phyloP scores from a whole-genome alignment of 2,888 invertebrate species.

The Sepioteuthis lessoniana region DNA sequence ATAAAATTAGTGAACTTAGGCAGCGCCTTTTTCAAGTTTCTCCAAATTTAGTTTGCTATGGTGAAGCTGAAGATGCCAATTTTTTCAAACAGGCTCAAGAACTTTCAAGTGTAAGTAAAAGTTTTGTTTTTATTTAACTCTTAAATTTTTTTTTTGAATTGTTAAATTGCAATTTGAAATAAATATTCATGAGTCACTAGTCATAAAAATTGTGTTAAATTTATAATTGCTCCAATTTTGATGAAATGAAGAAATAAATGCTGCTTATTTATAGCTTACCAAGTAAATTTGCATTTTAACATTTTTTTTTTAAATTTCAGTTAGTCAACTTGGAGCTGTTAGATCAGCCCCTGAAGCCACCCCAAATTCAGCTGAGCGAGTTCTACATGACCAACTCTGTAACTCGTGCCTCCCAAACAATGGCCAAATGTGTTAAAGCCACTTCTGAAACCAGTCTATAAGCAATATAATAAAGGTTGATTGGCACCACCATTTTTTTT shows the following conservation, averaged over 20 bases:
- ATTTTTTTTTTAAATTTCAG: conserved; percentile 71
- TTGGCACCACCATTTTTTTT: neutral
- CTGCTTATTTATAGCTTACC: no score
- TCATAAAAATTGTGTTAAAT: no score
- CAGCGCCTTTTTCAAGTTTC: conserved; percentile 87
- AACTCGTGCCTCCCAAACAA: conserved; percentile 95
- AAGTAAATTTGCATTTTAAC: neutral
- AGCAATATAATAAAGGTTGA: neutral
- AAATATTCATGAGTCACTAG: no score
- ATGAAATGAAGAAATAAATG: no score
- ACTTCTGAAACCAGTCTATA: conserved; percentile 77
- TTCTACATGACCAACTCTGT: conserved; percentile 95
- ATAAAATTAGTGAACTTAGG: conserved; percentile 87
- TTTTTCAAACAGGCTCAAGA: conserved; percentile 88
- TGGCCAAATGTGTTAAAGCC: conserved; percentile 98
- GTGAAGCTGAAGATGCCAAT: conserved; percentile 87
- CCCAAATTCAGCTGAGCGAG: conserved; percentile 82
- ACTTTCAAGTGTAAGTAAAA: conserved; percentile 78
- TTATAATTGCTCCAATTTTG: no score
- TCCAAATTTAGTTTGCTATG: conserved; percentile 90
- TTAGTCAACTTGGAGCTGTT: conserved; percentile 71
- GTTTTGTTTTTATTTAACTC: neutral
- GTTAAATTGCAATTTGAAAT: no score
- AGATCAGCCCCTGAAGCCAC: conserved; percentile 76
- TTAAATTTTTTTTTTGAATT: no score